phyloP scores from a whole-genome alignment of 2,797 vertebrate species.

The Bradypus variegatus region DNA sequence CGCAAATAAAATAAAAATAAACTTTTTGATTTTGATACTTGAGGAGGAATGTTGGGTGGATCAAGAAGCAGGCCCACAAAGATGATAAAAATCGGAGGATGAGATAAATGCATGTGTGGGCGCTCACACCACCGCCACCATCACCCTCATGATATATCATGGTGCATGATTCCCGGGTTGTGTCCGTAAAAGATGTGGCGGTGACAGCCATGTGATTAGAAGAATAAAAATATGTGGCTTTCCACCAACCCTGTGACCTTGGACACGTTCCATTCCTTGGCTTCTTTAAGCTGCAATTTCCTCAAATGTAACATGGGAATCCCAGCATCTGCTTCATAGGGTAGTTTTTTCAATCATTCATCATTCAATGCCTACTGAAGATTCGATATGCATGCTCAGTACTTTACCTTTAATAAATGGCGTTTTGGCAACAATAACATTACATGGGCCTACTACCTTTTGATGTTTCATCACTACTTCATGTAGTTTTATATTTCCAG shows the following conservation, averaged over 20 bases:
- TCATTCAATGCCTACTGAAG: background rate
- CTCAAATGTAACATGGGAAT: background rate
- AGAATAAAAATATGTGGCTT: background rate
- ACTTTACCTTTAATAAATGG: background rate
- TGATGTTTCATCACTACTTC: background rate
- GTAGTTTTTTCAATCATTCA: background rate
- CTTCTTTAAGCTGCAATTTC: background rate
- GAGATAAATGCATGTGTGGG: background rate
- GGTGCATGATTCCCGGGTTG: background rate
- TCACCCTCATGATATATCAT: background rate
- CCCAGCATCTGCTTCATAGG: background rate
- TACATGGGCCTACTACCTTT: background rate
- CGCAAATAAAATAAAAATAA: background rate
- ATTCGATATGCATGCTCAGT: background rate
- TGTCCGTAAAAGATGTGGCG: background rate
- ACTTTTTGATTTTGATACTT: background rate
- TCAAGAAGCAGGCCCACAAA: background rate
- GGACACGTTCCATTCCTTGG: background rate
- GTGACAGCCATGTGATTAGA: background rate
- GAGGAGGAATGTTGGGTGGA: background rate
- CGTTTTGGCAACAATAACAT: background rate
- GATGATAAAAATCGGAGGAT: background rate
- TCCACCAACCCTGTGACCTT: background rate
- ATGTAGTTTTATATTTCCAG: background rate
- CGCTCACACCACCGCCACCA: fast-evolving